Evolutionary conservation across 2,113 vertebrate genomes (phyloP).

Genomic region (Paratilapia polleni): DNA sequence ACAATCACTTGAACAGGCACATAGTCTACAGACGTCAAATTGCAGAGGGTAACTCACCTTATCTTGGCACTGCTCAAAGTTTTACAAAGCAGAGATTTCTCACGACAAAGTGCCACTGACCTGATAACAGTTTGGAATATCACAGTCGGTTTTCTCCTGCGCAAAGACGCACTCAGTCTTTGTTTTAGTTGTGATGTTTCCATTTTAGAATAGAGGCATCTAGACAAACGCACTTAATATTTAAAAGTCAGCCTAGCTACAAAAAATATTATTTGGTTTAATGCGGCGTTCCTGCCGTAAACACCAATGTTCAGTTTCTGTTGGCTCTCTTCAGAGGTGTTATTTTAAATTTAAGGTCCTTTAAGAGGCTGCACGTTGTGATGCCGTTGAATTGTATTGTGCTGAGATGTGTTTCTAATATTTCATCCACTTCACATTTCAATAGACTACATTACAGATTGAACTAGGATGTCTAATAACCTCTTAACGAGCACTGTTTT

Average conservation of each 20-base stretch:
- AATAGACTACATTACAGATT: background rate
- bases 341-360: background rate
- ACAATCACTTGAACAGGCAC: constrained; percentile 82
- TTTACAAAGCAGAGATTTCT: background rate
- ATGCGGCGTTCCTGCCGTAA: background rate
- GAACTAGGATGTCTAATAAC: too few relatives aligned
- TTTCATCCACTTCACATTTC: background rate
- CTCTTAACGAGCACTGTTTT: background rate
- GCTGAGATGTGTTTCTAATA: constrained; percentile 25
- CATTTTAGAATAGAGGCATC: background rate
- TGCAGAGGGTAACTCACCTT: constrained; percentile 6
- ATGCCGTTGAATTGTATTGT: constrained; percentile 8
- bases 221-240: background rate
- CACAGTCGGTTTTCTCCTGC: background rate
- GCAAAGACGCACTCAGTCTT: background rate
- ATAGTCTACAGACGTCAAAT: constrained; percentile 1
- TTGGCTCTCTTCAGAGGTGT: background rate
- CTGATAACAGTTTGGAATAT: background rate
- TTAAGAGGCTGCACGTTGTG: constrained; percentile 3
- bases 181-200: background rate
- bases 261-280: background rate
- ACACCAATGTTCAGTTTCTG: background rate
- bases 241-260: background rate
- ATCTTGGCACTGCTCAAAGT: background rate
- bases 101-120: background rate